phyloP scores from a whole-genome alignment of 37 sponge, comb jelly and placozoan species.

The Eunapius fragilis region DNA sequence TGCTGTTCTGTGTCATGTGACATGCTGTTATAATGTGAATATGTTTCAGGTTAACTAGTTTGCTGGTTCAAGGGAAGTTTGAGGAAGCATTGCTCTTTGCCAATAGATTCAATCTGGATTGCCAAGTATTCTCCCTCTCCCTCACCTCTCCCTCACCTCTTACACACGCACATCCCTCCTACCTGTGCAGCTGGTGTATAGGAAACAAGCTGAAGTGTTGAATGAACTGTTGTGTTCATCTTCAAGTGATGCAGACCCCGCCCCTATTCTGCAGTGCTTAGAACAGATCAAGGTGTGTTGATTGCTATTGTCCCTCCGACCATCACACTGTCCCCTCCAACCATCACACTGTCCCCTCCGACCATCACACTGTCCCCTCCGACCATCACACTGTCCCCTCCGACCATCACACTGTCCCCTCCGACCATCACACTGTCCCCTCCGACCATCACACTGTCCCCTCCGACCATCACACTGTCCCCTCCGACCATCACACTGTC shows the following conservation, averaged over 20 bases:
- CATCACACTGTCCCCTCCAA: too few species aligned
- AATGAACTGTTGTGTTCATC: background rate
- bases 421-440: too few species aligned
- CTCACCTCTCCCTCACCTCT: background rate
- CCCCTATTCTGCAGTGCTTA: slow-evolving; percentile 26
- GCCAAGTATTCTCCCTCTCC: slow-evolving; percentile 25
- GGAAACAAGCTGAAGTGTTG: slow-evolving; percentile 30
- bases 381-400: too few species aligned
- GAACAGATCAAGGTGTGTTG: background rate
- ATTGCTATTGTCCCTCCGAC: background rate
- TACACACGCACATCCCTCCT: background rate
- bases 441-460: too few species aligned
- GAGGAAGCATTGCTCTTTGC: slow-evolving; percentile 48
- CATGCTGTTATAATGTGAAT: background rate
- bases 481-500: background rate
- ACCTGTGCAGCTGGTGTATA: slow-evolving; percentile 37
- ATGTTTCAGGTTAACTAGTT: slow-evolving; percentile 10
- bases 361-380: too few species aligned
- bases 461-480: background rate
- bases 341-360: too few species aligned
- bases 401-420: too few species aligned
- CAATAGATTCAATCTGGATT: slow-evolving; percentile 17
- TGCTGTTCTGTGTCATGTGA: background rate
- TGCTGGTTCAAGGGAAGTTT: slow-evolving; percentile 45
- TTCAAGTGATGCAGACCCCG: background rate